Evolutionary conservation across 2,113 vertebrate species (phyloP), one percentile per base, ranked within the genome.

Genomic region (Caloenas nicobarica): DNA sequence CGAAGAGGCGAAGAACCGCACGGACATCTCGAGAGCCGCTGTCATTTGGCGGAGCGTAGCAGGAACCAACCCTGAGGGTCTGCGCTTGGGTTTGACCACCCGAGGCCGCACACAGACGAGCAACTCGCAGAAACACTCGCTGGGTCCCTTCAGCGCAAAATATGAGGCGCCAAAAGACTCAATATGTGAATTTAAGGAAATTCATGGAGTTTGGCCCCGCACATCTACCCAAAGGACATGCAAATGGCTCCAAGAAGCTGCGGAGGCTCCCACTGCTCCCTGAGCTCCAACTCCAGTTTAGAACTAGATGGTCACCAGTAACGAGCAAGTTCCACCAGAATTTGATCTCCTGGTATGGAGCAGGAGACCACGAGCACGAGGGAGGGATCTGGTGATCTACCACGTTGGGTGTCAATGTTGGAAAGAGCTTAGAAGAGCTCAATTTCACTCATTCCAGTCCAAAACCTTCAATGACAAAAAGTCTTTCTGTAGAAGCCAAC

Each of bases 41-140:
- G 0, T 22, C 22, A 11, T 38, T 38, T 11, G 38, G 38, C 11
- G 38, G 38, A 38, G 38, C 38, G 11, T 38, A 42, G 79, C 29
- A 51, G 44, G 54, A 70, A 50, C 38, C 38, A 38, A 38, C 38
- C 11, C 38, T 38, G 38, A 38, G 11, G 13, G 50, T 17, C 79
- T 10, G 6, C 8, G 14, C 40, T 36, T 19, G 28, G 66, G 56
- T 71, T 51, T 11, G 34, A n/a, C 23, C 80, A 60, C 21, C 12
- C 1, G 33, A 36, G n/a, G 7, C 31, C 18, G 44, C 34, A 71
- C 57, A 28, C 24, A 17, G 17, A 40, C 2, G 2, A 71, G 34
- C 9, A 9, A 18, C 80, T 56, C 0, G 1, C 46, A 36, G 56
- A 36, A 51, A 15, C 1, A 2, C 48, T 61, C 8, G 3, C 15